These are phyloP conservation scores for Sylvia atricapilla DNA, from an alignment of 2,113 vertebrate genomes.

Conservation along the genomic window DNA sequence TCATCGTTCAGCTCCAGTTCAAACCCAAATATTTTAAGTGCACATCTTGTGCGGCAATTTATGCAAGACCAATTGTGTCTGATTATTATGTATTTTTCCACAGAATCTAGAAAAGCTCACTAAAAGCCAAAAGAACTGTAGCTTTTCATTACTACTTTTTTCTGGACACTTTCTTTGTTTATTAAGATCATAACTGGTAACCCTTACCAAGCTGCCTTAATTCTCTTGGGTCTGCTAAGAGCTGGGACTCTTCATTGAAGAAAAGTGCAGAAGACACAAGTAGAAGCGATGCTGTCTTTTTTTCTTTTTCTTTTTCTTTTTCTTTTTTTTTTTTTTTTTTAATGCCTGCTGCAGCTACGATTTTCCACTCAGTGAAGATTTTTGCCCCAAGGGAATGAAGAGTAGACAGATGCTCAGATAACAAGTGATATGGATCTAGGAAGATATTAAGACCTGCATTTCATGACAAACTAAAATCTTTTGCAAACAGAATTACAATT, in stretches of 20 bases:
- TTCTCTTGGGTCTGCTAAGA: neutral
- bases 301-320: neutral
- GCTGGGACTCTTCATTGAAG: neutral
- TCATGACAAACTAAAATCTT: neutral
- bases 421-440: neutral
- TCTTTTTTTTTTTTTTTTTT: neutral
- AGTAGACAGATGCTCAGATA: neutral
- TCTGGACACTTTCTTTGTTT: neutral
- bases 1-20: neutral
- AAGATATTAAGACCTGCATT: neutral
- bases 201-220: neutral
- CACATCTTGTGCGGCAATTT: neutral
- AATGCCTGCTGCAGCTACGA: neutral
- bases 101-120: neutral
- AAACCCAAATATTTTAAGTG: neutral
- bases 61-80: neutral
- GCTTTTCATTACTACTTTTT: neutral
- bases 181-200: neutral
- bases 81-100: neutral
- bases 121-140: neutral
- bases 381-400: neutral
- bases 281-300: neutral
- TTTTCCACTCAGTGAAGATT: neutral
- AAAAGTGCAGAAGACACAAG: neutral
- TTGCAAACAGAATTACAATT: neutral